These are phyloP conservation scores for Gallinago undulata DNA, from an alignment of 2,113 vertebrate species.

Conservation along the genomic window DNA sequence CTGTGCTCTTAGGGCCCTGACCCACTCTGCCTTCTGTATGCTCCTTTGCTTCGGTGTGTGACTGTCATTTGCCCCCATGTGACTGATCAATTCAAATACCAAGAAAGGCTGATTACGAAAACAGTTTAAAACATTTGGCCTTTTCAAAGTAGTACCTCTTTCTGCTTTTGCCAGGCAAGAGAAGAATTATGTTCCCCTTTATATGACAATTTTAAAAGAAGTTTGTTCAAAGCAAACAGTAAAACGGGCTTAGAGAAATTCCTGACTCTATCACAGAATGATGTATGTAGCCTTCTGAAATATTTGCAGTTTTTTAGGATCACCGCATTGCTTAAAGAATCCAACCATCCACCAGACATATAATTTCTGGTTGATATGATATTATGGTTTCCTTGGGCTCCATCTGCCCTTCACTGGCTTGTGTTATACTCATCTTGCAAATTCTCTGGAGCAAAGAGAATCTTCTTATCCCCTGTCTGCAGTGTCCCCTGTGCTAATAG, in stretches of 20 bases:
- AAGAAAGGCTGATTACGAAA: not conserved
- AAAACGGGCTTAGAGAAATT: not conserved
- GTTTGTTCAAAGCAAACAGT: not conserved
- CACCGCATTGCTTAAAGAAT: not conserved
- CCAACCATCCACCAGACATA: not conserved
- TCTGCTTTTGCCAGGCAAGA: not conserved
- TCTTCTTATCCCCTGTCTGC: not conserved
- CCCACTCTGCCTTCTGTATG: not conserved
- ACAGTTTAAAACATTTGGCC: not conserved
- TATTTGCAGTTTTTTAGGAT: not conserved
- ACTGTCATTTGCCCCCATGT: accelerated
- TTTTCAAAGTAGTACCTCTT: not conserved
- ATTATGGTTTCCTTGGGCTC: not conserved
- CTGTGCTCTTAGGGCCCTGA: not conserved
- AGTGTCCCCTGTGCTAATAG: not conserved
- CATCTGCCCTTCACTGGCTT: not conserved
- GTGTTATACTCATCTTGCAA: not conserved
- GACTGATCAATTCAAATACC: not conserved
- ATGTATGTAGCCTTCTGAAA: not conserved
- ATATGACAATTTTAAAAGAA: not conserved
- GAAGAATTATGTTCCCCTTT: not conserved
- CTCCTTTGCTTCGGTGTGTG: not conserved
- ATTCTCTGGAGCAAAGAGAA: not conserved
- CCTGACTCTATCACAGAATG: not conserved
- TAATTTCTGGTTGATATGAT: not conserved